Percentiles rank a stretch among this genome's conserved stretches.
Conservation (phyloP, 1,140 invertebrate genomes). For the Solen grandis region DNA sequence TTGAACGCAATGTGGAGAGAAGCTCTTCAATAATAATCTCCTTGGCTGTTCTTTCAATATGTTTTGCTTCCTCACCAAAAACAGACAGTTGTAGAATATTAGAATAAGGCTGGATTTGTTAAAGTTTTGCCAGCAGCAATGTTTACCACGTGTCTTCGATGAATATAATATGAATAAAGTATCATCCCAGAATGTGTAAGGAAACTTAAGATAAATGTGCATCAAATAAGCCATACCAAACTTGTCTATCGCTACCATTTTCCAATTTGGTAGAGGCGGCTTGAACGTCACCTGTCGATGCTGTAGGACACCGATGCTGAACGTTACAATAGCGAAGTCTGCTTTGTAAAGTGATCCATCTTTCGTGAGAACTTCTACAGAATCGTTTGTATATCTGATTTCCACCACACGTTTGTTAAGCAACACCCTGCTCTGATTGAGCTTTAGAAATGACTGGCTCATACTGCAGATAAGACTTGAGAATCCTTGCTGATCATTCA, state of each 20-base stretch:
- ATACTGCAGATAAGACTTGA: constrained; percentile 8
- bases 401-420: constrained; percentile 24
- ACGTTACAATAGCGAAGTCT: constrained; percentile 39
- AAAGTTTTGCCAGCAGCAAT: constrained; percentile 44
- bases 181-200: constrained; percentile 39
- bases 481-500: constrained; percentile 26
- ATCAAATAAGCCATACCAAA: constrained; percentile 10
- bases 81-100: constrained; percentile 49
- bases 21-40: constrained; percentile 8
- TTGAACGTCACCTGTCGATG: constrained; percentile 15
- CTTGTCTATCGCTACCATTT: constrained; percentile 38
- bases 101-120: constrained; percentile 27
- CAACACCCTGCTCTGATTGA: background rate
- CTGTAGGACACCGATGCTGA: constrained; percentile 50
- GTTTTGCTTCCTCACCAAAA: constrained; percentile 10
- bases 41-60: constrained; percentile 14
- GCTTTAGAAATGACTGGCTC: background rate
- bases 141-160: constrained; percentile 11
- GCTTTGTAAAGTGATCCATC: constrained; percentile 8
- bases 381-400: background rate
- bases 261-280: constrained; percentile 9
- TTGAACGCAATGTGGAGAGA: background rate
- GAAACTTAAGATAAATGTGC: constrained; percentile 46
- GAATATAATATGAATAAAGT: constrained; percentile 28
- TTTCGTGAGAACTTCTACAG: constrained; percentile 13